phyloP scores from a whole-genome alignment of 37 sponge, comb jelly and placozoan genomes.

The Crambe crambe region DNA sequence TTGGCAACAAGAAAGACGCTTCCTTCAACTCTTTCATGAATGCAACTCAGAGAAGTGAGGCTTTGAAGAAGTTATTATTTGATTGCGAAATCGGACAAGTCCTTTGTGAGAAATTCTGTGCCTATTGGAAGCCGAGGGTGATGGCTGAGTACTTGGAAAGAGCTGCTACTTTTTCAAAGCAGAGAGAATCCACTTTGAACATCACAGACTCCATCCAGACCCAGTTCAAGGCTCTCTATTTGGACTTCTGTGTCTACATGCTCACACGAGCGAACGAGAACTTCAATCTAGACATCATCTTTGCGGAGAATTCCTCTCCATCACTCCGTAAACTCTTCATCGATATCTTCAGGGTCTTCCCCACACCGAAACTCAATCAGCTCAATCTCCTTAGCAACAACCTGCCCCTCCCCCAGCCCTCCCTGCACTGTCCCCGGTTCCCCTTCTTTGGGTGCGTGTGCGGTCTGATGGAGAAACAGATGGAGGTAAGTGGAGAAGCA shows the following conservation, averaged over 20 bases:
- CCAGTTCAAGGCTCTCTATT: conserved; percentile 62
- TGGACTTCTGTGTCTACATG: conserved; percentile 79
- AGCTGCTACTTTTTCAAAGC: conserved; percentile 60
- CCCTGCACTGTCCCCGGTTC: conserved; percentile 30
- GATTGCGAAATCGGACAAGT: conserved; percentile 56
- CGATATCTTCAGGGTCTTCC: conserved; percentile 43
- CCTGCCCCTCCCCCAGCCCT: conserved; percentile 19
- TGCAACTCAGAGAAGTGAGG: conserved; percentile 26
- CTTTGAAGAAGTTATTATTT: conserved; percentile 40
- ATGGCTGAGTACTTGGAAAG: conserved; percentile 70
- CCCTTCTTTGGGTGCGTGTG: conserved; percentile 61
- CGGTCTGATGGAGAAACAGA: conserved; percentile 26
- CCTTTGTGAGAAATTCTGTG: conserved; percentile 61
- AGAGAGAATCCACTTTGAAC: conserved; percentile 69
- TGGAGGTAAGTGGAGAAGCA: conserved; percentile 31
- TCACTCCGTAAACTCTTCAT: conserved; percentile 55
- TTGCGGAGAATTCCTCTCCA: conserved; percentile 11
- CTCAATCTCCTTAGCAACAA: conserved; percentile 30
- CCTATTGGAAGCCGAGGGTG: conserved; percentile 72
- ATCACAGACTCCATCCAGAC: conserved; percentile 73
- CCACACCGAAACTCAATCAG: conserved; percentile 54
- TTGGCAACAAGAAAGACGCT: conserved; percentile 18
- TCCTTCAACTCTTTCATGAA: conserved; percentile 54
- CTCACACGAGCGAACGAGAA: conserved; percentile 67
- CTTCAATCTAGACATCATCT: conserved; percentile 66